Base-by-base conservation (phyloP, 2,888 invertebrate genomes). In the Baccha elongata region DNA sequence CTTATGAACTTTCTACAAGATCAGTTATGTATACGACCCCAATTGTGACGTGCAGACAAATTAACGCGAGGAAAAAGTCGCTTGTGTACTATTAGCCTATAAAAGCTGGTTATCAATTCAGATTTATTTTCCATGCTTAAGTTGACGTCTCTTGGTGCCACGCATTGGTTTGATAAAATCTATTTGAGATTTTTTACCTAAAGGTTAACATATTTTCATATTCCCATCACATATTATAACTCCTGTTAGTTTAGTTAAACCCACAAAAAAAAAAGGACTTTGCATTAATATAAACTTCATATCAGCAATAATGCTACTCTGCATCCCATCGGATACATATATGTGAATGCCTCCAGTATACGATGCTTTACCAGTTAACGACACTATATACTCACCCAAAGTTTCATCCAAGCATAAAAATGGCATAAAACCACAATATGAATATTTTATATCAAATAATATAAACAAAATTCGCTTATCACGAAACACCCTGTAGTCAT, bases 361-460 rank as follows among this genome's bases (percentile, higher is more conserved):
- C 13, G 1, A 0, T 48, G 23, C 0, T 5, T 26, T 15, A 10
- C 52, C 29, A 7, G 13, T 21, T 65, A 58, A 55, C 46, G 37
- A 46, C 48, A 53, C 46, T 21, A 13, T 19, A 26, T 53, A 58
- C 58, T 58, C 48, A 23, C 26, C 37, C 40, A 6, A 50, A 32
- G 23, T 58, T 58, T 26, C 40, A 58, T 21, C 26, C 46, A 46
- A n/a, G 44, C 55, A 64, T 69, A 76, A 69, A 76, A 69, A 76
- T 64, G n/a, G 64, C 58, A 71, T 60, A 52, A 71, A 50, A 65
- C 60, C 29, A 60, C 60, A 71, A 71, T 75, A 75, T 71, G 52
- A 62, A 71, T 60, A 81, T 81, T 71, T 81, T 71, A 71, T 71
- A 71, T 67, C 65, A 71, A 64, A 53, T 17, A 71, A 74, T 69